These are phyloP conservation scores for Saguinus imperator DNA, from an alignment of 2,113 vertebrate species.

Conservation along the genomic window DNA sequence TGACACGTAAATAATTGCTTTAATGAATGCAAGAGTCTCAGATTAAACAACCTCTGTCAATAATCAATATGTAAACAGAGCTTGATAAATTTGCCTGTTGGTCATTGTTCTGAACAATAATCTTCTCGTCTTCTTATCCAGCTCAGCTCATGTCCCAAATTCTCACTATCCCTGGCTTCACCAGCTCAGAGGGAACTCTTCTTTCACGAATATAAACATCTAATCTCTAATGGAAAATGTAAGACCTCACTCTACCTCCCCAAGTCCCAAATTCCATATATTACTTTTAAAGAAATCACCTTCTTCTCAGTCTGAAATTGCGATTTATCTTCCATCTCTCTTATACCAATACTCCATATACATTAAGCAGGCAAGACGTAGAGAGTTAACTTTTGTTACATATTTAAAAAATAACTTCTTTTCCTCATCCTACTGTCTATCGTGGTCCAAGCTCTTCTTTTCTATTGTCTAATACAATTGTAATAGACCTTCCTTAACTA, in stretches of 20 bases:
- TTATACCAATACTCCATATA: background rate
- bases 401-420: slow-evolving; percentile 26
- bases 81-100: background rate
- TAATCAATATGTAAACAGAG: background rate
- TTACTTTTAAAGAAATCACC: background rate
- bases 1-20: slow-evolving; percentile 40
- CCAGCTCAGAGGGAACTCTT: background rate
- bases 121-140: background rate
- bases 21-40: background rate
- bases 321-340: background rate
- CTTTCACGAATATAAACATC: background rate
- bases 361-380: background rate
- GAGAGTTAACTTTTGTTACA: background rate
- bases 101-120: background rate
- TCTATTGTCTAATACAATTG: background rate
- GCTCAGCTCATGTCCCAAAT: background rate
- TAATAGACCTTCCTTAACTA: background rate
- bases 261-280: background rate
- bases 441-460: background rate
- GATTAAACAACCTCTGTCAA: background rate
- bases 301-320: background rate
- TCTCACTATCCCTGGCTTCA: background rate
- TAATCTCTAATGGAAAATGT: background rate
- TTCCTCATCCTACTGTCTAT: background rate
- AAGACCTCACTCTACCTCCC: background rate